These are phyloP conservation scores for Eleginops maclovinus DNA, from an alignment of 2,113 vertebrate genomes.

Conservation along the genomic window DNA sequence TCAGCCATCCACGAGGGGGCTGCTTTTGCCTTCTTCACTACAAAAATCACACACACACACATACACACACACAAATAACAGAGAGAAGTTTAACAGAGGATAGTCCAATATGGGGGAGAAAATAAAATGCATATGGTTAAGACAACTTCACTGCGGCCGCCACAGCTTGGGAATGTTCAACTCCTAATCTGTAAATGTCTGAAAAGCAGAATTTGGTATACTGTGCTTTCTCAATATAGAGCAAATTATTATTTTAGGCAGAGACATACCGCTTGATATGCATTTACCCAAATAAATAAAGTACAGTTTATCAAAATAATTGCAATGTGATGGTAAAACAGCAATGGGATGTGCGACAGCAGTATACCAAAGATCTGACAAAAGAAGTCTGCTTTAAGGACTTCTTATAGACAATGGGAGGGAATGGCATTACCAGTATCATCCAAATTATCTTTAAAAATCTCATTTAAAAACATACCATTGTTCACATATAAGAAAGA, in stretches of 20 bases:
- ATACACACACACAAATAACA: slow-evolving; percentile 93
- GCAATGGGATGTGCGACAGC: slow-evolving; percentile 5
- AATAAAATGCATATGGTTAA: slow-evolving; percentile 81
- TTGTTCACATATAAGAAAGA: slow-evolving; percentile 22
- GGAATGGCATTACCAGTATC: slow-evolving; percentile 27
- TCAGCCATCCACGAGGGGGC: slow-evolving; percentile 98
- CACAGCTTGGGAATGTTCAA: slow-evolving; percentile 44
- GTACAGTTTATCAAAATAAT: slow-evolving; percentile 1
- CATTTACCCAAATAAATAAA: slow-evolving; percentile 1
- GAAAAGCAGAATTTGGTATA: slow-evolving; percentile 57
- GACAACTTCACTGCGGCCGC: slow-evolving; percentile 49
- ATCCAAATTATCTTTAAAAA: slow-evolving; percentile 34
- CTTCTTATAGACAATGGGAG: slow-evolving; percentile 16
- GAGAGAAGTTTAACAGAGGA: slow-evolving; percentile 97
- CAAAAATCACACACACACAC: slow-evolving; percentile 95
- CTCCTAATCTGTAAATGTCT: slow-evolving; percentile 41
- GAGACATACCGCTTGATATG: neutral
- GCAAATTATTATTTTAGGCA: neutral
- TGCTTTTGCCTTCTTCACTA: slow-evolving; percentile 99
- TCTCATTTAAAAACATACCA: slow-evolving; percentile 8
- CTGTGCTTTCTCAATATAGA: slow-evolving; percentile 33
- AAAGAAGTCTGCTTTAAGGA: slow-evolving; percentile 37
- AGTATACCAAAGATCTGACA: slow-evolving; percentile 44
- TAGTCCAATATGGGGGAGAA: slow-evolving; percentile 81
- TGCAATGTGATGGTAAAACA: slow-evolving; percentile 6